These are phyloP conservation scores for Melierax canorus DNA, from an alignment of 2,113 vertebrate genomes.

Conservation along the genomic window DNA sequence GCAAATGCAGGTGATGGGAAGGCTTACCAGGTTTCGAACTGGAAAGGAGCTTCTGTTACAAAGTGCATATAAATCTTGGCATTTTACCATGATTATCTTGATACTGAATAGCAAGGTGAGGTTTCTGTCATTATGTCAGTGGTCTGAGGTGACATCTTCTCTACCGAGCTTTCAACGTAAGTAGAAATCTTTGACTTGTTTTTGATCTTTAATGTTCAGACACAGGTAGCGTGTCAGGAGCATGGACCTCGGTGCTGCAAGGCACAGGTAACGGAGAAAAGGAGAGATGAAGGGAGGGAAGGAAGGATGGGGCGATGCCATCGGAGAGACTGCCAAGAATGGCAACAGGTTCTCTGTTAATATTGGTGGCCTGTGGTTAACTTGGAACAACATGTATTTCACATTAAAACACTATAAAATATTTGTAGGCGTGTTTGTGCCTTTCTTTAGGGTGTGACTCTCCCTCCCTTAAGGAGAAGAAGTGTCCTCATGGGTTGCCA, in stretches of 20 bases:
- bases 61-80: neutral
- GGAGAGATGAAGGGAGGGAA: neutral
- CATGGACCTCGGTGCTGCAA: neutral
- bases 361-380: neutral
- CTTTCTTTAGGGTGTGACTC: neutral
- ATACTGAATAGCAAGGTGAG: accelerated
- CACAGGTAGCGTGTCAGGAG: accelerated
- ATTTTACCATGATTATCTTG: neutral
- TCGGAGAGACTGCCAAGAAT: neutral
- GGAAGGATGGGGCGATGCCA: neutral
- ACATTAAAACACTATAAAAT: slow-evolving; percentile 28
- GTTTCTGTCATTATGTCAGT: neutral
- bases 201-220: neutral
- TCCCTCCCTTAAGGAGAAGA: neutral
- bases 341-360: neutral
- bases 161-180: neutral
- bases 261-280: neutral
- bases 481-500: neutral
- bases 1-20: neutral
- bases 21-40: neutral
- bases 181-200: neutral
- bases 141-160: neutral
- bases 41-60: neutral
- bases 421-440: neutral
- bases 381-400: slow-evolving; percentile 16